Percentiles rank a stretch among this genome's conserved stretches.
These are phyloP conservation scores for Crocodylus rhombifer DNA, from an alignment of 2,797 vertebrate genomes.

Conservation along the genomic window DNA sequence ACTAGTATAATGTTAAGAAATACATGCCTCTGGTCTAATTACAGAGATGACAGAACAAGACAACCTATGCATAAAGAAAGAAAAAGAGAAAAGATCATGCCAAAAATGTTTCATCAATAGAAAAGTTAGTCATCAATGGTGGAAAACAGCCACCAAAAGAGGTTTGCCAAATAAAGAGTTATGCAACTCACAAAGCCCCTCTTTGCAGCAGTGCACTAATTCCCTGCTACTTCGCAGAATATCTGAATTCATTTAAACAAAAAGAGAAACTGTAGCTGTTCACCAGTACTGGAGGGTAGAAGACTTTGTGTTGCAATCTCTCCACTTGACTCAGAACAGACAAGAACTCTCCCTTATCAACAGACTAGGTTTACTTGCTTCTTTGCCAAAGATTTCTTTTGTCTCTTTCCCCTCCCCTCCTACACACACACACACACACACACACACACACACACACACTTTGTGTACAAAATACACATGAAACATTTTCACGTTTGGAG, in stretches of 20 bases:
- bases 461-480: conserved; percentile 17
- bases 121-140: conserved; percentile 13
- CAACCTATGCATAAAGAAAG: conserved; percentile 34
- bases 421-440: neutral
- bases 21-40: conserved; percentile 18
- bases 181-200: conserved; percentile 10
- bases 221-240: neutral
- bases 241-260: neutral
- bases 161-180: conserved; percentile 44
- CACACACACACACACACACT: neutral
- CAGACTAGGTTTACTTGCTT: neutral
- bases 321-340: conserved; percentile 13
- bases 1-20: conserved; percentile 6
- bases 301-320: conserved; percentile 3
- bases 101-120: conserved; percentile 48
- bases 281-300: neutral
- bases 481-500: neutral
- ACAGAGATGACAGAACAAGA: neutral
- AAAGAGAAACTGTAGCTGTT: neutral
- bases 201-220: neutral
- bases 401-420: neutral
- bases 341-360: conserved; percentile 35
- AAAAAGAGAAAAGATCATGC: conserved; percentile 47
- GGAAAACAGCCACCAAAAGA: neutral
- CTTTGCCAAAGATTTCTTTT: conserved; percentile 44